phyloP scores from a whole-genome alignment of 23 tunicate genomes.

The Styela clava region DNA sequence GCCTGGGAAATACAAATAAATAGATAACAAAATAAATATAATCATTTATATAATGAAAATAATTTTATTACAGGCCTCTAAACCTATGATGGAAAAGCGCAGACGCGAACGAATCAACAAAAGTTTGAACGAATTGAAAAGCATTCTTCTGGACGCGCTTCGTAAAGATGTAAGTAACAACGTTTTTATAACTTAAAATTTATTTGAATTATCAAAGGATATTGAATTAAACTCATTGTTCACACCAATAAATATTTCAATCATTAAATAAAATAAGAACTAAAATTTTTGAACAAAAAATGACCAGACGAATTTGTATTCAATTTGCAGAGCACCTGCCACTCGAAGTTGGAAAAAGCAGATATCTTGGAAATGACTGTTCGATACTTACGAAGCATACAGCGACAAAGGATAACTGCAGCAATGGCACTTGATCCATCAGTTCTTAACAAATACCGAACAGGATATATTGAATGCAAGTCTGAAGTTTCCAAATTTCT shows the following conservation, averaged over 20 bases:
- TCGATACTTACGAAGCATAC: constrained; percentile 80
- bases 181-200: background rate
- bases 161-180: constrained; percentile 70
- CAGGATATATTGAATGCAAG: constrained; percentile 67
- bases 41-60: too few relatives aligned
- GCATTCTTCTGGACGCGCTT: constrained; percentile 69
- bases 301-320: too few relatives aligned
- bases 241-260: background rate
- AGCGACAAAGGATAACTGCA: constrained; percentile 68
- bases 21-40: too few relatives aligned
- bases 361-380: constrained; percentile 99
- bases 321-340: constrained; percentile 93
- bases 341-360: constrained; percentile 98
- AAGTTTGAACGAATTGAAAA: constrained; percentile 76
- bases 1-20: too few relatives aligned
- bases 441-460: constrained; percentile 46
- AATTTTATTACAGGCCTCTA: constrained; percentile 59
- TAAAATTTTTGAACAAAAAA: too few relatives aligned
- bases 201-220: background rate
- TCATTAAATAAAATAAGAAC: background rate
- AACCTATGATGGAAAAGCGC: constrained; percentile 91
- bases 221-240: background rate
- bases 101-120: constrained; percentile 84
- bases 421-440: constrained; percentile 62
- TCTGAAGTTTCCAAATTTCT: constrained; percentile 65